These are phyloP conservation scores for Leiothrix lutea DNA, from an alignment of 2,113 vertebrate genomes.

Conservation along the genomic window DNA sequence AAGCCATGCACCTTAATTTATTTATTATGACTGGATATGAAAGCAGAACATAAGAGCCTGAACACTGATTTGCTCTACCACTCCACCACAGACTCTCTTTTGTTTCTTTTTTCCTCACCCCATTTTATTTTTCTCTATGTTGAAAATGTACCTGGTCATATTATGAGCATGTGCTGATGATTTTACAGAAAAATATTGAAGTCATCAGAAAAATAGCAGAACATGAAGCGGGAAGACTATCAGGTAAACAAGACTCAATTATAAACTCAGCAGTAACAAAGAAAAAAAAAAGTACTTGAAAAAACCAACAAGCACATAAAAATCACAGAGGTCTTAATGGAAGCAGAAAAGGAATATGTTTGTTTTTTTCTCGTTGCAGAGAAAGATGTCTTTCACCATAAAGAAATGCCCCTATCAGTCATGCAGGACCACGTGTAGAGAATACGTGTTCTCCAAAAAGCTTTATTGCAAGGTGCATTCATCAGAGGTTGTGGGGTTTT, in stretches of 20 bases:
- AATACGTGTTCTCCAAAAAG: neutral
- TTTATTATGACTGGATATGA: neutral
- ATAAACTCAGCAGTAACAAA: neutral
- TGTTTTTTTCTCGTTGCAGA: neutral
- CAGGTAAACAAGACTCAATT: neutral
- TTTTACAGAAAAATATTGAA: neutral
- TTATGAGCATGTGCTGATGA: neutral
- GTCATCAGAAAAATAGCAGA: neutral
- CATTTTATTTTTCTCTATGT: neutral
- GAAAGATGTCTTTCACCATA: neutral
- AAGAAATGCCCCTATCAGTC: neutral
- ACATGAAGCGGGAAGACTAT: neutral
- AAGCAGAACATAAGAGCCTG: neutral
- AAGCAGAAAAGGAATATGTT: neutral
- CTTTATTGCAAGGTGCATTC: neutral
- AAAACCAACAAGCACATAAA: neutral
- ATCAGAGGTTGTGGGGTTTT: neutral
- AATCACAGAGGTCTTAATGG: neutral
- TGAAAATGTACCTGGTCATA: neutral
- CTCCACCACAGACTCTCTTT: neutral
- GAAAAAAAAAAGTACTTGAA: neutral
- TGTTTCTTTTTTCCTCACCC: neutral
- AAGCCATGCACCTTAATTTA: neutral
- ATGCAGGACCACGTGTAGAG: neutral
- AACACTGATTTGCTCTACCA: neutral